Base-by-base conservation (phyloP, 2,113 vertebrate genomes). In the Proteles cristata region DNA sequence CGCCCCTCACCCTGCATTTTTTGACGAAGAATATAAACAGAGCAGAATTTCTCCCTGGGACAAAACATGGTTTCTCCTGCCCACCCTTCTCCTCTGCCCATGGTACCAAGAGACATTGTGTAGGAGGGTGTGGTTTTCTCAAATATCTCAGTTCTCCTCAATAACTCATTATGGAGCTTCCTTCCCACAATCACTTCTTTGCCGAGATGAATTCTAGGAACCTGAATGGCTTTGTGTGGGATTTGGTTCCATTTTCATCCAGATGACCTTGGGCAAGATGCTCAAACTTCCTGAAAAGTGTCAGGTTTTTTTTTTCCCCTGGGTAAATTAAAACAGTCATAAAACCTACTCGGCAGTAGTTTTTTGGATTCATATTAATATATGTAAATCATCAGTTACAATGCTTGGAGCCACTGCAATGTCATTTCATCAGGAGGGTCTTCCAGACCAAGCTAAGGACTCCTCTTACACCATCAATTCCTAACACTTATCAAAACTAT, bases 381-480 rank as follows among this genome's bases (percentile, higher is more conserved):
- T 31, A 55, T 76, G 50, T 43, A 89, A 63, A 92, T 82, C 9
- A 25, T 25, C 76, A 14, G 8, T 61, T 26, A 23, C 4, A 1
- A 26, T 10, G 17, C 76, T 79, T 31, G 3, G 39, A 45, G 28
- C 5, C 55, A 6, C 53, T n/a, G n/a, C 28, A 23, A 0, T 53
- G 33, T 31, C 53, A 55, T 35, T 85, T 71, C 8, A 21, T 43
- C 50, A 35, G 73, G 28, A 87, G 35, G 7, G 6, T 33, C 50
- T 86, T 31, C 15, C 11, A 65, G 50, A 65, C 26, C 43, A 73
- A 61, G 43, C 1, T 1, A 28, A 2, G 39, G 48, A 11, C 19
- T 79, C 45, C 6, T 10, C 9, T 28, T 17, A 21, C 31, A 35
- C 15, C 0, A 0, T 0, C 0, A 8, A 58, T 31, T 74, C 48